Conservation (phyloP, 2,113 vertebrate species). For the Halichoerus grypus region DNA sequence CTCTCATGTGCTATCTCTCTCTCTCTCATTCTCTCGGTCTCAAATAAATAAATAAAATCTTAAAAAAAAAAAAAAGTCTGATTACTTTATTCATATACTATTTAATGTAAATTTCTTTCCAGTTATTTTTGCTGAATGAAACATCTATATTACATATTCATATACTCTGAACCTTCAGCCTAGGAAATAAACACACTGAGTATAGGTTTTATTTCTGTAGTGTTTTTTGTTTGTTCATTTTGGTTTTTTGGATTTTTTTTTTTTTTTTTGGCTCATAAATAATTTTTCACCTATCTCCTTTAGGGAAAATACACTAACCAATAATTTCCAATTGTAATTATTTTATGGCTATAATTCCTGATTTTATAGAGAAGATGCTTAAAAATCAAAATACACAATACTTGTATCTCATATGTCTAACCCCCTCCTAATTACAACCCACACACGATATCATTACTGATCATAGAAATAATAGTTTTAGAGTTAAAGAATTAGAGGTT, state of each 20-base stretch:
- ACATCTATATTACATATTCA: slow-evolving; percentile 51
- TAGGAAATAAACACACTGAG: slow-evolving; percentile 25
- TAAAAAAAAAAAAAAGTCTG: neutral
- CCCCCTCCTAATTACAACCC: neutral
- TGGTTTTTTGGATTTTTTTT: neutral
- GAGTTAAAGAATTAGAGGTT: slow-evolving; percentile 44
- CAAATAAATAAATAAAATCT: too few species aligned
- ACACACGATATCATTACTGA: neutral
- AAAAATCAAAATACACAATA: slow-evolving; percentile 37
- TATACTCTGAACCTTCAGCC: neutral
- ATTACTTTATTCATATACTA: slow-evolving; percentile 38
- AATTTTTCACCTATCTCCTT: slow-evolving; percentile 42
- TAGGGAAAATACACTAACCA: slow-evolving; percentile 6
- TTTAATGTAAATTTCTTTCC: slow-evolving; percentile 47
- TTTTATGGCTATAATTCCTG: neutral
- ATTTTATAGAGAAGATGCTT: slow-evolving; percentile 31
- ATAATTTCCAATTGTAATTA: slow-evolving; percentile 42
- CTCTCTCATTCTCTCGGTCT: too few species aligned
- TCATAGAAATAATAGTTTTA: neutral
- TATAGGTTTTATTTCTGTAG: neutral
- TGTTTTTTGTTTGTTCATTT: neutral
- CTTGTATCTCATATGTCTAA: neutral
- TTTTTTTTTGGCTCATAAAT: slow-evolving; percentile 14
- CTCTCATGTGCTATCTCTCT: too few species aligned
- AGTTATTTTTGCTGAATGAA: slow-evolving; percentile 49